A percentile compares a stretch with the other conserved stretches of the same genome.
These are phyloP conservation scores for Pterocles burchelli DNA, from an alignment of 2,113 vertebrate genomes.

Conservation along the genomic window DNA sequence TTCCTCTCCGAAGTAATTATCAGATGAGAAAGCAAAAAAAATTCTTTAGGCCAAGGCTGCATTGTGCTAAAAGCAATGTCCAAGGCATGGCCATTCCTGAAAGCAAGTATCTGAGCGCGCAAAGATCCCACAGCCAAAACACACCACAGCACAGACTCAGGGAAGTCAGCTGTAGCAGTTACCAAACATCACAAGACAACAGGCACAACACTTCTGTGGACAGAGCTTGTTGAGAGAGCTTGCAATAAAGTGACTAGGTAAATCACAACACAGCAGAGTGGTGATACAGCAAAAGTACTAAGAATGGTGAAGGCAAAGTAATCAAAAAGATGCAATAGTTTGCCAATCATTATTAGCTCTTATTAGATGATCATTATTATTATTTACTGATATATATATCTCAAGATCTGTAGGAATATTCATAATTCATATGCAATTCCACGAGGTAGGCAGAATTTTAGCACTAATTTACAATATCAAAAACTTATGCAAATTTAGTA, in stretches of 20 bases:
- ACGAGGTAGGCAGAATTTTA: not conserved
- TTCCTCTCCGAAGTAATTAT: not conserved
- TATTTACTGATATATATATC: not conserved
- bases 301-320: not conserved
- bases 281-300: not conserved
- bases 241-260: not conserved
- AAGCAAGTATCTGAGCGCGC: fast-evolving
- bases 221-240: not conserved
- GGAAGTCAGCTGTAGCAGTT: not conserved
- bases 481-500: not conserved
- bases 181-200: not conserved
- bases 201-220: not conserved
- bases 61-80: not conserved
- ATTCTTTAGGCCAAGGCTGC: not conserved
- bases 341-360: not conserved
- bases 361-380: not conserved
- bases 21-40: not conserved
- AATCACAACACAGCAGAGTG: not conserved
- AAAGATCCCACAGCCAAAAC: not conserved
- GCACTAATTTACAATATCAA: not conserved
- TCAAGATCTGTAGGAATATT: not conserved
- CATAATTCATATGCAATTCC: not conserved
- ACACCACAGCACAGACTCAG: fast-evolving
- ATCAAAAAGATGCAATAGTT: not conserved
- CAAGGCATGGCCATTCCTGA: not conserved